phyloP scores from a whole-genome alignment of 1,140 invertebrate genomes.

The Leptinotarsa undecemlineata region DNA sequence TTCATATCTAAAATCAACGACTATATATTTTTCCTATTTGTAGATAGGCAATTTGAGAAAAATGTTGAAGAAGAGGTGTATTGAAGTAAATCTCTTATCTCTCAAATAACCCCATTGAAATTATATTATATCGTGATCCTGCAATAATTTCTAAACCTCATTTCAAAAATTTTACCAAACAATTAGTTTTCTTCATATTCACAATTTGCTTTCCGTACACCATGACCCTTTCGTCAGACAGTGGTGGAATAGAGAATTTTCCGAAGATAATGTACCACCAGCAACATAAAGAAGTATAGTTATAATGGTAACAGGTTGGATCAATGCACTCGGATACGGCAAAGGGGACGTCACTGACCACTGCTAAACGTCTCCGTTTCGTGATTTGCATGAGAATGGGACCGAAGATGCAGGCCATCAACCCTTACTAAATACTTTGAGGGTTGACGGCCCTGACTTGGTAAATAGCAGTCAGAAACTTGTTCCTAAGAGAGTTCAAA shows the following conservation, averaged over 20 bases:
- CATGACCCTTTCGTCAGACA: not conserved
- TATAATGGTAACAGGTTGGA: constrained; percentile 14
- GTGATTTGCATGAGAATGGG: constrained; percentile 19
- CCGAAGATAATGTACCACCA: constrained; percentile 11
- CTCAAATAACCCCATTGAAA: no score
- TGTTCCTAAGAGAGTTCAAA: not conserved
- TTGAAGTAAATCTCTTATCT: no score
- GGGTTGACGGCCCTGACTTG: not conserved
- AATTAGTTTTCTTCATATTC: no score
- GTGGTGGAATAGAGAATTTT: not conserved
- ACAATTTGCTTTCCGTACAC: no score
- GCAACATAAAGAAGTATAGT: not conserved
- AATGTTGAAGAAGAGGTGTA: no score
- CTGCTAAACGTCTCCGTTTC: constrained; percentile 1
- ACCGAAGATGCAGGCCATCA: constrained; percentile 8
- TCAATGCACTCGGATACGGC: constrained; percentile 10
- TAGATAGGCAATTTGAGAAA: no score
- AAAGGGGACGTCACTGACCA: constrained; percentile 14
- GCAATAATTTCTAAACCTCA: no score
- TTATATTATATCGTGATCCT: no score
- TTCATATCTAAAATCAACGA: no score
- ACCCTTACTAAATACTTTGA: not conserved
- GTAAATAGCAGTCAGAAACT: not conserved
- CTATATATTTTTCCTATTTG: no score
- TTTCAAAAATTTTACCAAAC: no score